Evolutionary conservation across 2,888 invertebrate species (phyloP), one percentile per base, ranked within the genome.

Genomic region (Ceramica pisi): DNA sequence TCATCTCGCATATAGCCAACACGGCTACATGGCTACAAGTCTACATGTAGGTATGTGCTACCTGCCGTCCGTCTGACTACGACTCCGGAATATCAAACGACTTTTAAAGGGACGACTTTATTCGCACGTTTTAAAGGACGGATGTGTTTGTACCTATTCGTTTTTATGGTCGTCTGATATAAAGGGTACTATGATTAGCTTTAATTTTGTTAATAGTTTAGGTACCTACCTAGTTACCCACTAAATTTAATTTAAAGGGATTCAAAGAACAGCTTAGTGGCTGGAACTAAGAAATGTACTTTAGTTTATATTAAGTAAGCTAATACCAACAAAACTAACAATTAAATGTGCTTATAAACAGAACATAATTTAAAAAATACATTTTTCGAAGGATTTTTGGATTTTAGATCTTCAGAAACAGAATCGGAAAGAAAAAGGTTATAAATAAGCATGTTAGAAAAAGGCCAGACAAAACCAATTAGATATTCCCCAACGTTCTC

Each of bases 51-150:
- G 48, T 64, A 85, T 82, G 67, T 84, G 85, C 55, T 91, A 91
- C 92, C 92, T 92, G 90, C 83, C 67, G 75, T 77, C 82, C 83
- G 83, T 77, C 75, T 73, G 67, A 81, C 79, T 83, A 89, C 90
- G 88, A 76, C 78, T 80, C 78, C 78, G 75, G 91, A 92, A 92
- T 92, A 89, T 86, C 89, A 89, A 90, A 85, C 73, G 72, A 82
- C 82, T 87, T 86, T 82, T 81, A 81, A 80, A 86, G 82, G 83
- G 85, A 75, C 84, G 75, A 73, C 78, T 81, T 82, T 80, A 78
- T 85, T 78, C 61, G 76, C 80, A 85, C 79, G 80, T 73, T 84
- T 74, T 70, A 71, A 78, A 79, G 67, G 75, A 76, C 80, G 81
- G 80, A 80, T 82, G 71, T 80, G 74, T 73, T 51, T 35, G 55